Evolutionary conservation across 2,113 vertebrate genomes (phyloP).

Genomic region (Xyrauchen texanus): DNA sequence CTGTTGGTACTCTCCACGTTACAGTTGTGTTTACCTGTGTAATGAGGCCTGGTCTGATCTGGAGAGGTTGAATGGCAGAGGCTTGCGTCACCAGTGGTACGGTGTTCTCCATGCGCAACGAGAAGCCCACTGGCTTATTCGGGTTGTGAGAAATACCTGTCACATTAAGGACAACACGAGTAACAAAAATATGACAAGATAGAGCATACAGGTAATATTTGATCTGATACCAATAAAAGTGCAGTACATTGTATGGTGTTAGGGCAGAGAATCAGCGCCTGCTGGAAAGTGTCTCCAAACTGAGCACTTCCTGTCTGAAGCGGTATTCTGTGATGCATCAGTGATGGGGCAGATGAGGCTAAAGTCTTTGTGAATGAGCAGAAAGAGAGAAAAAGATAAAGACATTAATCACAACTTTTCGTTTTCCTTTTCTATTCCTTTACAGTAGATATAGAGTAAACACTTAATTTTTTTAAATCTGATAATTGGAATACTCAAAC

Average conservation of each 20-base stretch:
- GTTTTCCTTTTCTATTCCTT: too few relatives aligned
- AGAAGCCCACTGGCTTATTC: slow-evolving; percentile 85
- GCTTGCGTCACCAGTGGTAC: slow-evolving; percentile 91
- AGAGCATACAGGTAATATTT: neutral
- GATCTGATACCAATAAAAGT: neutral
- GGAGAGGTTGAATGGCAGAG: slow-evolving; percentile 87
- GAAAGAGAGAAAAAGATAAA: too few relatives aligned
- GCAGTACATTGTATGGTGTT: slow-evolving; percentile 88
- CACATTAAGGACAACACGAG: neutral
- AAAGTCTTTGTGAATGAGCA: slow-evolving; percentile 63
- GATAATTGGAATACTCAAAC: too few relatives aligned
- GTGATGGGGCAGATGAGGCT: slow-evolving; percentile 84
- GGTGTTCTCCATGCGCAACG: slow-evolving; percentile 89
- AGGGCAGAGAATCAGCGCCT: slow-evolving; percentile 93
- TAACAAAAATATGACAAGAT: neutral
- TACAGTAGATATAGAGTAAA: too few relatives aligned
- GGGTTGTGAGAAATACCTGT: slow-evolving; percentile 88
- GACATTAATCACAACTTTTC: too few relatives aligned
- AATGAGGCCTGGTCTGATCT: slow-evolving; percentile 91
- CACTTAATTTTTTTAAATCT: too few relatives aligned
- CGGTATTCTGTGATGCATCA: slow-evolving; percentile 91
- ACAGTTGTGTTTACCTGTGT: slow-evolving; percentile 81
- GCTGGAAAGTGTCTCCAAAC: slow-evolving; percentile 96
- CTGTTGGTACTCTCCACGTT: too few relatives aligned
- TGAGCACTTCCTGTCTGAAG: slow-evolving; percentile 90